Percentiles rank a stretch among this genome's conserved stretches.
These are phyloP conservation scores for Diplodus puntazzo DNA, from an alignment of 2,797 vertebrate genomes.

Conservation along the genomic window DNA sequence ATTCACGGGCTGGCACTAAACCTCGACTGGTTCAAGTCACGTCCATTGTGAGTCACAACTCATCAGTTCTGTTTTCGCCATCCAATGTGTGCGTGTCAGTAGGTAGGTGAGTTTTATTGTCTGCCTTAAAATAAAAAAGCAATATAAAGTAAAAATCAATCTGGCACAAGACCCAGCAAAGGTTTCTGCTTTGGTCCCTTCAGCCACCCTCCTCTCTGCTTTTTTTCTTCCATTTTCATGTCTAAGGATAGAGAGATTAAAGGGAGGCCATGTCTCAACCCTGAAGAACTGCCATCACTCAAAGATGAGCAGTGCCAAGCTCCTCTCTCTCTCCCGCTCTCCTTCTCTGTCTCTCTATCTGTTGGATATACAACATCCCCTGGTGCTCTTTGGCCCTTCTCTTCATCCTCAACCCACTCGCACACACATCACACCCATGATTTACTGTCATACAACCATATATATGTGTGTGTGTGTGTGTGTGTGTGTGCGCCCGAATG, in stretches of 20 bases:
- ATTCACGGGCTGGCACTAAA: conserved; percentile 46
- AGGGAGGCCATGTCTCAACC: conserved; percentile 71
- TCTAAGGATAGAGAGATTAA: conserved; percentile 81
- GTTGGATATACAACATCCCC: conserved; percentile 60
- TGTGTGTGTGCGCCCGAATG: conserved; percentile 36
- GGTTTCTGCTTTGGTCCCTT: conserved; percentile 55
- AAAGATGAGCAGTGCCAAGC: conserved; percentile 76
- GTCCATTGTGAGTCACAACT: conserved; percentile 59
- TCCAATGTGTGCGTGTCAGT: conserved; percentile 53
- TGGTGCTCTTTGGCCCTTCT: conserved; percentile 63
- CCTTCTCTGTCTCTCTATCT: conserved; percentile 55
- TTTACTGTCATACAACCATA: conserved; percentile 65
- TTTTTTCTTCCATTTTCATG: conserved; percentile 71
- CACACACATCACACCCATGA: conserved; percentile 59
- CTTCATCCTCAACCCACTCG: conserved; percentile 63
- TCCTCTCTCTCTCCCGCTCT: conserved; percentile 32
- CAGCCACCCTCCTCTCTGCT: conserved; percentile 56
- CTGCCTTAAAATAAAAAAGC: conserved; percentile 76
- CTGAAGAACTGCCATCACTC: conserved; percentile 77
- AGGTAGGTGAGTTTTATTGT: conserved; percentile 62
- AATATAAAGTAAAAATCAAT: conserved; percentile 78
- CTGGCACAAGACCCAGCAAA: conserved; percentile 62
- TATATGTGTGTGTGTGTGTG: conserved; percentile 12
- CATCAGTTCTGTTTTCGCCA: conserved; percentile 58
- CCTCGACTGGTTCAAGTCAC: conserved; percentile 48